Conservation (phyloP, 2,113 vertebrate species). For the Erythrolamprus reginae region DNA sequence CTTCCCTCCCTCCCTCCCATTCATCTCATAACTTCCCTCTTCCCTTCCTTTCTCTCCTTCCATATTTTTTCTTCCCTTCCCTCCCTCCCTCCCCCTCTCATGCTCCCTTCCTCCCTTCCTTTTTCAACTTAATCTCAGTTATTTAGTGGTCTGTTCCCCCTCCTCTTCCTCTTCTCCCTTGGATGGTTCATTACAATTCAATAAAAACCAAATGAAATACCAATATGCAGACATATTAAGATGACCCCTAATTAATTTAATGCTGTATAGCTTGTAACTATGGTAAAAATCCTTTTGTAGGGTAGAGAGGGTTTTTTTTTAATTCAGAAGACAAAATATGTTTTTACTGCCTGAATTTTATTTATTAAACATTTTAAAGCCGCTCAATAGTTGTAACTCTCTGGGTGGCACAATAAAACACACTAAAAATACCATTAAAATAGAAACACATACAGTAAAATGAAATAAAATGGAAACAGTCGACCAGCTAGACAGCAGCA, state of each 20-base stretch:
- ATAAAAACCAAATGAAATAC: neutral
- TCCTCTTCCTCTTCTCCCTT: too few species aligned
- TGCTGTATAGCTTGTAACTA: neutral
- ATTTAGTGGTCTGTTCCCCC: neutral
- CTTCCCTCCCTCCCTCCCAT: too few species aligned
- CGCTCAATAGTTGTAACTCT: neutral
- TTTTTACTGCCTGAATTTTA: neutral
- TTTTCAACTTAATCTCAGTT: neutral
- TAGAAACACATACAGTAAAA: neutral
- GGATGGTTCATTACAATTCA: neutral
- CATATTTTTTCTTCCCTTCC: neutral
- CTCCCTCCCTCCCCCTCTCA: too few species aligned
- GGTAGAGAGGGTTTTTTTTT: neutral
- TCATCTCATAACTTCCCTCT: too few species aligned
- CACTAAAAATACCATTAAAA: neutral
- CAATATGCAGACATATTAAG: neutral
- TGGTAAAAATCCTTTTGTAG: neutral
- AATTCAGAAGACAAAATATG: neutral
- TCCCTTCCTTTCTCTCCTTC: too few species aligned
- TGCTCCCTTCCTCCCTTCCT: neutral
- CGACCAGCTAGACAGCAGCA: neutral
- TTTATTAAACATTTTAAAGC: neutral
- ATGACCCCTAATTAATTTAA: neutral
- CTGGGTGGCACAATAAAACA: neutral
- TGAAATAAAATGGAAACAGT: neutral